Base-by-base conservation (phyloP, 2,113 vertebrate species). In the Rhadina sibilatrix region DNA sequence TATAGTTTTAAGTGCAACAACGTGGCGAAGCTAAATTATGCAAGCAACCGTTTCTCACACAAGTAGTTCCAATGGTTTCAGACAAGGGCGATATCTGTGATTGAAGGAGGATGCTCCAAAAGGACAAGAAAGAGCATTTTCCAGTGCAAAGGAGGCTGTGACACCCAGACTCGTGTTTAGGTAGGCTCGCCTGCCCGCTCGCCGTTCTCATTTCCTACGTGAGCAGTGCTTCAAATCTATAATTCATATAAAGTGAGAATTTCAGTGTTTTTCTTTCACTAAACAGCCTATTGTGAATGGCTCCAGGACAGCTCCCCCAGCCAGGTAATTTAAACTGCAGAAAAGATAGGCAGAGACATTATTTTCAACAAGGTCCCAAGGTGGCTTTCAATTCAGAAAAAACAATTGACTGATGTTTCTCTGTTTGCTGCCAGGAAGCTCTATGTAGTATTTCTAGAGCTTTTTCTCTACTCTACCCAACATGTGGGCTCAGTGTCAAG, bases 321-420 rank as follows among this genome's bases (percentile, higher is more conserved):
- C 78, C 95, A 98, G 88, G 96, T 97, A 93, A 95, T 95, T 95
- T 92, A 93, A 96, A 96, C 47, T 76, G 74, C 60, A 88, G 87
- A 87, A 93, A 95, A 93, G 90, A 97, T 83, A 95, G 94, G 78
- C 94, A 93, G 93, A 96, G 93, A 95, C 1, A 6, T 94, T 97
- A 83, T 97, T 97, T 97, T 97, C 90, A 95, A 31, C 80, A 74
- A 95, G 81, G 91, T 97, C 91, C 85, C 93, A 96, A 98, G 96
- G 92, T 96, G 92, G 87, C 81, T 94, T 96, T 97, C 96, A 97
- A 94, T 97, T 97, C 97, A 96, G 89, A 89, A 86, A 86, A 96
- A 97, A 97, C 94, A 97, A 97, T 97, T 84, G 83, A 97, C 96
- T 96, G 97, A 97, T 98, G 96, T 97, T 97, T 96, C 95, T 97